These are phyloP conservation scores for Drosophila anceps DNA, from an alignment of 2,888 invertebrate species.

Conservation along the genomic window DNA sequence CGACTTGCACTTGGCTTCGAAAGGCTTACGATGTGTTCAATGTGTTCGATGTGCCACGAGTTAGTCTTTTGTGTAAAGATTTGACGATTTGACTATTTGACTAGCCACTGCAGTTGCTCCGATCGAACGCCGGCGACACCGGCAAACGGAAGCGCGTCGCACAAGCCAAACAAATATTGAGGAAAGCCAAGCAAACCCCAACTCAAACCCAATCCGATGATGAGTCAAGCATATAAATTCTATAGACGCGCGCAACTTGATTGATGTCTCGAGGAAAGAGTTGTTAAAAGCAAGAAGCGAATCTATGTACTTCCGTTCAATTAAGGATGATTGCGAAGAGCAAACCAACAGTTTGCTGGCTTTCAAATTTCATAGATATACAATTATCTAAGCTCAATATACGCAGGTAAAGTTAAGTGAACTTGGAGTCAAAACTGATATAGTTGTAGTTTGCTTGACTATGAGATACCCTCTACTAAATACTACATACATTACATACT, in stretches of 20 bases:
- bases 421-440: background rate
- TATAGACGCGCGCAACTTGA: conserved; percentile 38
- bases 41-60: conserved; percentile 15
- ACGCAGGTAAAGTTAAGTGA: background rate
- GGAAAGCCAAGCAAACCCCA: conserved; percentile 9
- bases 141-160: conserved; percentile 58
- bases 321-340: conserved; percentile 13
- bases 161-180: conserved; percentile 36
- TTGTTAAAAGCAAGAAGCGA: conserved; percentile 44
- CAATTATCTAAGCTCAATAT: conserved; percentile 1
- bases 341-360: background rate
- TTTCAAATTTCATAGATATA: background rate
- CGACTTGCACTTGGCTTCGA: conserved; percentile 52
- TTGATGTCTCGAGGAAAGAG: conserved; percentile 8
- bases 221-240: conserved; percentile 72
- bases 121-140: conserved; percentile 15
- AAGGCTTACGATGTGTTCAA: conserved; percentile 22
- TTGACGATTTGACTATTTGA: conserved; percentile 36
- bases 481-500: no score
- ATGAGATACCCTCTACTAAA: no score
- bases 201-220: conserved; percentile 24
- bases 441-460: no score
- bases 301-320: conserved; percentile 60
- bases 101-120: background rate
- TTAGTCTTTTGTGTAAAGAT: conserved; percentile 36